Evolutionary conservation across 2,113 vertebrate species (phyloP).

Genomic region (Istiophorus platypterus): DNA sequence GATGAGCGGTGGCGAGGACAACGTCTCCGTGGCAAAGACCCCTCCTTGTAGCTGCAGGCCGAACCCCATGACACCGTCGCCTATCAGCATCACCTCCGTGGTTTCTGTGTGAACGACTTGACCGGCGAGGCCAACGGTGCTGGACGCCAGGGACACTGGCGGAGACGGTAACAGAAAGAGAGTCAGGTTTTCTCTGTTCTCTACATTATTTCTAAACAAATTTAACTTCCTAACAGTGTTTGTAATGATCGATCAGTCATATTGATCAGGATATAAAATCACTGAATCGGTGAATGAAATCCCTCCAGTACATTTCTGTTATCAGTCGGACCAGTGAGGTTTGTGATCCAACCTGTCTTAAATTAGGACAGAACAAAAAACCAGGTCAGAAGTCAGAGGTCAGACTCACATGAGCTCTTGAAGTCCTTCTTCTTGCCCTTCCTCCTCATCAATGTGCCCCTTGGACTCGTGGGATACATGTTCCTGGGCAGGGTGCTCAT

Average conservation of each 20-base stretch:
- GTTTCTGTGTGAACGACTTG: constrained; percentile 99
- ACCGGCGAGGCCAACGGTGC: constrained; percentile 95
- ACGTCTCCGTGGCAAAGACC: constrained; percentile 96
- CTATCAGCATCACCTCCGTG: constrained; percentile 92
- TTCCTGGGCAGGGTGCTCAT: constrained; percentile 96
- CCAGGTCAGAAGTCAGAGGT: constrained; percentile 14
- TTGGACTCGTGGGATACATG: constrained; percentile 96
- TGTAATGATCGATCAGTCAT: not conserved
- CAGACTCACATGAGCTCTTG: constrained; percentile 95
- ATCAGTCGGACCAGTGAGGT: no score
- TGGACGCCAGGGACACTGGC: constrained; percentile 96
- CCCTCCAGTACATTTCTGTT: no score
- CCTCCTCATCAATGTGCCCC: constrained; percentile 96
- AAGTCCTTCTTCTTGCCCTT: constrained; percentile 98
- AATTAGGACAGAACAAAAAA: not conserved
- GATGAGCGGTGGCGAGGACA: constrained; percentile 97
- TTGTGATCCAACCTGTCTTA: no score
- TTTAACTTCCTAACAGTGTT: no score
- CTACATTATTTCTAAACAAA: no score
- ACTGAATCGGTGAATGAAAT: no score
- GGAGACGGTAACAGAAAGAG: not conserved
- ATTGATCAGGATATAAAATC: no score
- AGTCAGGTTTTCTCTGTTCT: not conserved
- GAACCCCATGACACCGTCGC: constrained; percentile 94
- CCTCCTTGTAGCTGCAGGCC: constrained; percentile 98